These are phyloP conservation scores for Meriones unguiculatus DNA, from an alignment of 2,113 vertebrate genomes.

Conservation along the genomic window DNA sequence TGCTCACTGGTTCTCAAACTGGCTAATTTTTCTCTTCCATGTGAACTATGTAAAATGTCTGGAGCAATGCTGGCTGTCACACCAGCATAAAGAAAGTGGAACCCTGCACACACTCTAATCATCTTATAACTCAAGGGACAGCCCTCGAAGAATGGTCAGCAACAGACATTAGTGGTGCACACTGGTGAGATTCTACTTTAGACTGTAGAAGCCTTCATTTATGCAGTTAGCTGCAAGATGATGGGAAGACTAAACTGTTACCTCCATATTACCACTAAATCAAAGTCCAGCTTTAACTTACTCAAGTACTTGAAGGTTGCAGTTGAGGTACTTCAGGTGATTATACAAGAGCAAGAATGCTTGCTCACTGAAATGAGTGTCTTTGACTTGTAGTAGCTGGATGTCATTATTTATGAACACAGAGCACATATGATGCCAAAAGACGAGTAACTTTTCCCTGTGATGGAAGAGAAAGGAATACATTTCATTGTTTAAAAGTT, in stretches of 20 bases:
- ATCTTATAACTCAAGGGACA: fast-evolving
- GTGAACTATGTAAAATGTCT: not conserved
- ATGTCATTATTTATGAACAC: not conserved
- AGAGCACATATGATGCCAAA: conserved; percentile 40
- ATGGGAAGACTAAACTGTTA: no score
- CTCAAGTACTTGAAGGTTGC: not conserved
- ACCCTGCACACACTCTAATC: no score
- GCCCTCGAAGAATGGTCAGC: not conserved
- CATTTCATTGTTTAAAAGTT: not conserved
- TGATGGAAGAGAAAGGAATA: not conserved
- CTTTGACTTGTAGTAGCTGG: not conserved
- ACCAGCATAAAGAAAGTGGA: not conserved
- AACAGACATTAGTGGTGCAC: fast-evolving
- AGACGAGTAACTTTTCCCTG: not conserved
- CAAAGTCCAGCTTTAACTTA: not conserved
- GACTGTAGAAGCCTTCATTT: not conserved
- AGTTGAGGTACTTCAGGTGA: conserved; percentile 24
- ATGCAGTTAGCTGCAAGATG: not conserved
- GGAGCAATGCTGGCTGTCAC: not conserved
- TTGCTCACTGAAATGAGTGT: fast-evolving
- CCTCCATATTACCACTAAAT: fast-evolving
- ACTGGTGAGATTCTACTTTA: no score
- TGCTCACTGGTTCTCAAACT: not conserved
- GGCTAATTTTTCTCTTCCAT: not conserved
- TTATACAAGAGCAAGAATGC: not conserved